Evolutionary conservation across 2,888 invertebrate genomes (phyloP).

Genomic region (Drymonia ruficornis): DNA sequence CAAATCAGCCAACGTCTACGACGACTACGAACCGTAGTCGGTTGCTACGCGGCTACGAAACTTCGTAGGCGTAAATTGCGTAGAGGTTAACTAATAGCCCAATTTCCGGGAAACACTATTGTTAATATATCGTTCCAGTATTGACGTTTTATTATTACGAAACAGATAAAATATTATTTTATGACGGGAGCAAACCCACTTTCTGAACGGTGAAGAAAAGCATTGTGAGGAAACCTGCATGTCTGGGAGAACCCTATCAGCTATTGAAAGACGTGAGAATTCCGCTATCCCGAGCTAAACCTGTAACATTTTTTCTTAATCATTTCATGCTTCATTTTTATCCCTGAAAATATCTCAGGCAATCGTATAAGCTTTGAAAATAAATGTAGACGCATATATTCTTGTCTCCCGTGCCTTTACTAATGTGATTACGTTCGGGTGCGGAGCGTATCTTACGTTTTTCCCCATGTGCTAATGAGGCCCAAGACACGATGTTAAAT

Average conservation of each 20-base stretch:
- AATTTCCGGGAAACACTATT: constrained; percentile 29
- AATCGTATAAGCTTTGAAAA: constrained; percentile 38
- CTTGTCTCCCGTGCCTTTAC: constrained; percentile 37
- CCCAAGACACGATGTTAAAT: constrained; percentile 48
- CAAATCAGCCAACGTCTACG: not conserved
- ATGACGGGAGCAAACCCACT: too few relatives aligned
- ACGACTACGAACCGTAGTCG: constrained; percentile 12
- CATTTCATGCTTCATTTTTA: too few relatives aligned
- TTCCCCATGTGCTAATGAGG: constrained; percentile 55
- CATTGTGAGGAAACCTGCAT: too few relatives aligned
- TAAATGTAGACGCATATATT: constrained; percentile 41
- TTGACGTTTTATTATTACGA: not conserved
- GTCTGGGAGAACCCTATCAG: too few relatives aligned
- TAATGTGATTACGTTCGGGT: constrained; percentile 46
- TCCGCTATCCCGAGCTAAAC: too few relatives aligned
- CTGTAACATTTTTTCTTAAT: too few relatives aligned
- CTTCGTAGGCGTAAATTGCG: constrained; percentile 35
- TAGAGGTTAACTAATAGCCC: constrained; percentile 22
- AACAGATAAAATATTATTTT: too few relatives aligned
- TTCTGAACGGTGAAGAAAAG: too few relatives aligned
- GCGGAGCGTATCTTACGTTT: constrained; percentile 41
- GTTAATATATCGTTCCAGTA: constrained; percentile 12
- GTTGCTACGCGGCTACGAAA: constrained; percentile 34
- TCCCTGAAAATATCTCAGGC: constrained; percentile 28
- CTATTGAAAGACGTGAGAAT: too few relatives aligned